phyloP scores from a whole-genome alignment of 2,888 invertebrate genomes.

The Sinhomidia bicolor region DNA sequence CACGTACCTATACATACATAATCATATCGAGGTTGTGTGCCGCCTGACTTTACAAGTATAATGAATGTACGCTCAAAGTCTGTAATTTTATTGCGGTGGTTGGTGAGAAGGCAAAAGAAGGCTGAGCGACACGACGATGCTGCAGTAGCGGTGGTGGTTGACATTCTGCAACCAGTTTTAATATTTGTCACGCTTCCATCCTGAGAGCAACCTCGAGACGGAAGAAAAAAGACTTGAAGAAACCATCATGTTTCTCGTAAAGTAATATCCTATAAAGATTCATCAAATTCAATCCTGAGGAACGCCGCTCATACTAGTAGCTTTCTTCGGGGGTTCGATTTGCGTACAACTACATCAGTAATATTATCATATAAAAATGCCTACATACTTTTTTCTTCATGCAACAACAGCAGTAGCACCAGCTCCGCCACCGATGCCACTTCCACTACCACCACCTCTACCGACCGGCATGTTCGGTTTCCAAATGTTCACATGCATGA shows the following conservation, averaged over 20 bases:
- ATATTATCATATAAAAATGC: too few species aligned
- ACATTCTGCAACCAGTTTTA: constrained; percentile 48
- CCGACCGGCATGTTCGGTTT: constrained; percentile 48
- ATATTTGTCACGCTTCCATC: constrained; percentile 66
- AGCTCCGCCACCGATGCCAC: too few species aligned
- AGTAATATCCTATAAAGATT: constrained; percentile 68
- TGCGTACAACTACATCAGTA: not conserved
- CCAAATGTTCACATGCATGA: constrained; percentile 35
- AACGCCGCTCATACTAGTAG: not conserved
- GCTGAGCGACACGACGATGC: not conserved
- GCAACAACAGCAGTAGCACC: too few species aligned
- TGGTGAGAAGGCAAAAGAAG: too few species aligned
- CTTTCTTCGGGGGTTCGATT: not conserved
- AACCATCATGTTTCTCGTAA: constrained; percentile 43
- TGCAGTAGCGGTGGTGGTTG: constrained; percentile 18
- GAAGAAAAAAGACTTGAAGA: constrained; percentile 28
- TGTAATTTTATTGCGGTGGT: constrained; percentile 11
- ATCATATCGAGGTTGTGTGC: not conserved
- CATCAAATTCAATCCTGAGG: constrained; percentile 61
- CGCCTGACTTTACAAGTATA: not conserved
- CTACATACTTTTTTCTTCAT: not conserved
- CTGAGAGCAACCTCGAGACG: constrained; percentile 18
- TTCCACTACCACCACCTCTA: not conserved
- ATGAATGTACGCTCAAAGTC: not conserved
- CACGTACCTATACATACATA: not conserved